These are phyloP conservation scores for Drosophila eohydei DNA, from an alignment of 2,888 invertebrate genomes.

Conservation along the genomic window DNA sequence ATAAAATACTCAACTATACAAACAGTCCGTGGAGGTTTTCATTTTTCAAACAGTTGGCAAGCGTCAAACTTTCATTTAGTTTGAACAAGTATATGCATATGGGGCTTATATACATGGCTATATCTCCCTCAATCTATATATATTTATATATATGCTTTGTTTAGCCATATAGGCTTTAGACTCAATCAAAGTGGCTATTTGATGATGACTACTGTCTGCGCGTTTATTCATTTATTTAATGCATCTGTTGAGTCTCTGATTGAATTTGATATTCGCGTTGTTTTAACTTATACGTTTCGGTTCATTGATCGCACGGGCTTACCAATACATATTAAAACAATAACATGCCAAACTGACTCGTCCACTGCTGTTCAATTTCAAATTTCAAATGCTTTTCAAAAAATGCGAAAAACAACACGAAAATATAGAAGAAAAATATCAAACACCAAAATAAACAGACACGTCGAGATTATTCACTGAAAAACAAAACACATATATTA, in stretches of 20 bases:
- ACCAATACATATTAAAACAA: slow-evolving; percentile 53
- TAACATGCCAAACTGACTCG: slow-evolving; percentile 9
- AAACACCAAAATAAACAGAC: slow-evolving; percentile 9
- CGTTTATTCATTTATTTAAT: slow-evolving; percentile 40
- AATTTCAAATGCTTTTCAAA: slow-evolving; percentile 22
- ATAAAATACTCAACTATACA: slow-evolving; percentile 4
- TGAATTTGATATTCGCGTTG: slow-evolving; percentile 44
- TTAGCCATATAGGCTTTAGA: neutral
- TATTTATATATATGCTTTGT: neutral
- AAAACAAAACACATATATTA: slow-evolving; percentile 36
- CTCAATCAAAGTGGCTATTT: neutral
- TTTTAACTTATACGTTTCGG: slow-evolving; percentile 39
- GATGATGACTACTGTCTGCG: neutral
- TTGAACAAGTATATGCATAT: neutral
- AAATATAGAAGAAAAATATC: slow-evolving; percentile 2
- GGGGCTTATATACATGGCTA: neutral
- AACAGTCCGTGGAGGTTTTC: slow-evolving; percentile 3
- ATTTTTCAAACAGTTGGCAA: slow-evolving; percentile 22
- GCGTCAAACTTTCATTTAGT: slow-evolving; percentile 32
- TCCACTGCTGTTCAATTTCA: slow-evolving; percentile 27
- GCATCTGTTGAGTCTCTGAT: slow-evolving; percentile 36
- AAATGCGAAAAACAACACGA: neutral
- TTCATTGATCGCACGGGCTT: slow-evolving; percentile 50
- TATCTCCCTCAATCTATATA: neutral
- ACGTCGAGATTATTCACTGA: slow-evolving; percentile 29